Percentiles rank a stretch among this genome's conserved stretches.
Conservation (phyloP, 2,888 invertebrate species). For the Meiosimyza decipiens region DNA sequence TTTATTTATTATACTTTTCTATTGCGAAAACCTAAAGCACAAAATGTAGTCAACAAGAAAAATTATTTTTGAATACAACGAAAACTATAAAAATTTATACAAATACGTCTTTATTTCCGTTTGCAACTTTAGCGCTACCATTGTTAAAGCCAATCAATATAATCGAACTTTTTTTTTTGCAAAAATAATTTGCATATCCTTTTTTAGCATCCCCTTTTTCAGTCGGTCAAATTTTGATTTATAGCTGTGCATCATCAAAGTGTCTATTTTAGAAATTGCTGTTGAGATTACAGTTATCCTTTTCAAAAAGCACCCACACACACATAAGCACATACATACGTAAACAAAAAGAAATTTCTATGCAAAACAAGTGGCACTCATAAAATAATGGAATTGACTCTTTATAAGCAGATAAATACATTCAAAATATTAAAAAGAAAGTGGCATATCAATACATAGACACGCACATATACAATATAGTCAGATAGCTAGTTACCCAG, state of each 20-base stretch:
- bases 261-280: conserved; percentile 12
- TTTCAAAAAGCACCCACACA: neutral
- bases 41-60: too few species aligned
- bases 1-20: conserved; percentile 15
- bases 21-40: too few species aligned
- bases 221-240: conserved; percentile 15
- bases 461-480: neutral
- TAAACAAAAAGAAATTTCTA: conserved; percentile 9
- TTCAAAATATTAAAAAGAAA: conserved; percentile 17
- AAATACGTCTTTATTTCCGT: too few species aligned
- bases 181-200: too few species aligned
- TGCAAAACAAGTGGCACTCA: conserved; percentile 34
- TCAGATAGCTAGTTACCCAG: neutral
- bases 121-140: too few species aligned
- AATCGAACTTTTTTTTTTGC: too few species aligned
- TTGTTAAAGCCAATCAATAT: too few species aligned
- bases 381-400: conserved; percentile 36
- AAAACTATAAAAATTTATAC: too few species aligned
- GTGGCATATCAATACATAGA: neutral
- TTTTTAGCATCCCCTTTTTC: too few species aligned
- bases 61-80: too few species aligned
- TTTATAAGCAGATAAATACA: conserved; percentile 34
- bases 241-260: conserved; percentile 18
- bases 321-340: neutral
- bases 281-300: neutral